Conservation (phyloP, 1,140 invertebrate genomes). For the Cyphomyrmex costatus region DNA sequence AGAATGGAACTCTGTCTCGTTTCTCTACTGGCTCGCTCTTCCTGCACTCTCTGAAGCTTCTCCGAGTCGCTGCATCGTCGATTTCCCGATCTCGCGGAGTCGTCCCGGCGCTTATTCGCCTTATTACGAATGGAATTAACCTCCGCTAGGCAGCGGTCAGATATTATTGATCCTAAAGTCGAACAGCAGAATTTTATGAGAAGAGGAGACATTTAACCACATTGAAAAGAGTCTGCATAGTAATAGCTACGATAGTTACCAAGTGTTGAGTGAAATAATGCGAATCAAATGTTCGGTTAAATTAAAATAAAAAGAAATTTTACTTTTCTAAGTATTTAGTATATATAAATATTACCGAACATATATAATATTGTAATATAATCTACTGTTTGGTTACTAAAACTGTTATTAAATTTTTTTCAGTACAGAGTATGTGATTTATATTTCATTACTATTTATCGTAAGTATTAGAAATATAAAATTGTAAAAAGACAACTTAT, state of each 20-base stretch:
- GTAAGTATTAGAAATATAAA: neutral
- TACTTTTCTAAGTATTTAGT: too few species aligned
- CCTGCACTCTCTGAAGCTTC: conserved; percentile 4
- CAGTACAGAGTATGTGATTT: neutral
- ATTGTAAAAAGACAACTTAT: neutral
- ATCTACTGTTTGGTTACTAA: too few species aligned
- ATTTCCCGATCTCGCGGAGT: conserved; percentile 65
- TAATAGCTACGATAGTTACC: too few species aligned
- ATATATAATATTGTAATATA: too few species aligned
- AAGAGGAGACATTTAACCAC: neutral
- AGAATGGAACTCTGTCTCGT: conserved; percentile 81
- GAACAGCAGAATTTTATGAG: neutral
- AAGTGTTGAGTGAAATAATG: too few species aligned
- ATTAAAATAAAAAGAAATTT: too few species aligned
- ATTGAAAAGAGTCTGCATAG: too few species aligned
- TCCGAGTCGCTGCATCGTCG: conserved; percentile 25
- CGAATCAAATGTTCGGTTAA: too few species aligned
- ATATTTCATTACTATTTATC: neutral
- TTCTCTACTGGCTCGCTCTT: conserved; percentile 48
- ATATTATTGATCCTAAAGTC: conserved; percentile 43
- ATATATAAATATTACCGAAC: too few species aligned
- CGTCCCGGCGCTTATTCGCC: conserved; percentile 73
- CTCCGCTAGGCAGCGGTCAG: conserved; percentile 54
- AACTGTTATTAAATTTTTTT: too few species aligned
- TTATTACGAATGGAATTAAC: conserved; percentile 81